Evolutionary conservation across 2,888 invertebrate species (phyloP).

Genomic region (Macaria notata): DNA sequence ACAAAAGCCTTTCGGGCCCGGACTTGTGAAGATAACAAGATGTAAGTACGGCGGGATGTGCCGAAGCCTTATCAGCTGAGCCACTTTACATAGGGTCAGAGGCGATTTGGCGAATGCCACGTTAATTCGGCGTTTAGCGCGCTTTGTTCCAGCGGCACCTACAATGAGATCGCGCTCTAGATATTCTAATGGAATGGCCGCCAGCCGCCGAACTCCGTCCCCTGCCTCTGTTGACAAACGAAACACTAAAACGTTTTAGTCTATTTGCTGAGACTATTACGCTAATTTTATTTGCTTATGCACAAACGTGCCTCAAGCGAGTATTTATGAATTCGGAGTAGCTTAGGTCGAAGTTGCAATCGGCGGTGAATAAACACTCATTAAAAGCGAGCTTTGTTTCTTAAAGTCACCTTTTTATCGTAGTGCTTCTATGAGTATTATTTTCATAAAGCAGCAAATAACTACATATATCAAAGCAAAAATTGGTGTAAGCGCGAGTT

Average conservation of each 20-base stretch:
- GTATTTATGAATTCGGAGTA: conserved; percentile 40
- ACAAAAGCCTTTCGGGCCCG: conserved; percentile 65
- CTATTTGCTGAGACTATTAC: conserved; percentile 56
- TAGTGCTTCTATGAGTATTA: too few species aligned
- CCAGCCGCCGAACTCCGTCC: conserved; percentile 46
- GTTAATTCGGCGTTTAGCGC: conserved; percentile 70
- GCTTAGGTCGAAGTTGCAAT: conserved; percentile 37
- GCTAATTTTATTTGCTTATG: conserved; percentile 61
- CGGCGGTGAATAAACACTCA: conserved; percentile 30
- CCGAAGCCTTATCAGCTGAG: conserved; percentile 62
- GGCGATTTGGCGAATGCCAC: conserved; percentile 64
- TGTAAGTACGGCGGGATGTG: conserved; percentile 65
- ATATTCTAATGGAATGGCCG: conserved; percentile 68
- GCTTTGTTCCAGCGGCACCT: conserved; percentile 55
- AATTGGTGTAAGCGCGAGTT: too few species aligned
- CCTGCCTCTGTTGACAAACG: conserved; percentile 58
- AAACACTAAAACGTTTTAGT: conserved; percentile 54
- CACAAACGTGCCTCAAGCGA: conserved; percentile 41
- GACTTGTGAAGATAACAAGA: conserved; percentile 69
- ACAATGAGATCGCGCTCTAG: conserved; percentile 61
- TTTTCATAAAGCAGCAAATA: too few species aligned
- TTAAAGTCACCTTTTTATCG: too few species aligned
- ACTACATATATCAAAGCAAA: too few species aligned
- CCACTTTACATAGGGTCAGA: conserved; percentile 68
- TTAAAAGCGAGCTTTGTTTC: too few species aligned